phyloP scores from a whole-genome alignment of 2,888 invertebrate species.

The Tipula lateralis region DNA sequence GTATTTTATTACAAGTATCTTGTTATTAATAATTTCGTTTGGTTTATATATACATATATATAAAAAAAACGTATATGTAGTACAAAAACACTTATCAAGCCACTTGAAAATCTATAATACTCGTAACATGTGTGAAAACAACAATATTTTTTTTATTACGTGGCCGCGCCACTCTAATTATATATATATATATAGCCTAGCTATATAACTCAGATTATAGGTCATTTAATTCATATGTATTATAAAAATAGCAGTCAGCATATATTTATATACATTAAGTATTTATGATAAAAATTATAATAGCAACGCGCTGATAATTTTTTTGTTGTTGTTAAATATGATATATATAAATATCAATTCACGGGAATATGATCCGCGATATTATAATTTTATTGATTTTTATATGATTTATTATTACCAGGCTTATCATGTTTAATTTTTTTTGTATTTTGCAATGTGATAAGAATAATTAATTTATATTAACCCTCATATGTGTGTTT shows the following conservation, averaged over 20 bases:
- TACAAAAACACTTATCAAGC: constrained; percentile 19
- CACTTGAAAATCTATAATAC: constrained; percentile 1
- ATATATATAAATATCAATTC: not conserved
- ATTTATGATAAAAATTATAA: not conserved
- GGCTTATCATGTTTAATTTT: constrained; percentile 7
- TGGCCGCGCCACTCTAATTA: not conserved
- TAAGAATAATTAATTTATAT: constrained; percentile 24
- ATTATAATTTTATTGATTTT: constrained; percentile 15
- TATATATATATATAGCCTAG: not conserved
- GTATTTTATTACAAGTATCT: constrained; percentile 19
- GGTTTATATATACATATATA: not conserved
- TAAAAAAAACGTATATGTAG: not conserved
- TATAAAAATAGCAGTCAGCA: not conserved
- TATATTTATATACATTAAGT: not conserved
- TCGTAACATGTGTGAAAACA: constrained; percentile 24
- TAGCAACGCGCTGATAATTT: not conserved
- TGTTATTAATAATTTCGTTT: not conserved
- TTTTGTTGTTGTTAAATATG: not conserved
- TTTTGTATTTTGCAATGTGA: not conserved
- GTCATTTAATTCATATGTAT: not conserved
- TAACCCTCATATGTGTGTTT: constrained; percentile 8
- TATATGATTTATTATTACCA: not conserved
- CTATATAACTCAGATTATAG: not conserved
- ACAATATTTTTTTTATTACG: constrained; percentile 1
- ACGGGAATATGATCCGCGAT: not conserved